Percentiles rank a stretch among this genome's conserved stretches.
phyloP scores from a whole-genome alignment of 2,888 invertebrate genomes.

The Napeogenes sylphis region DNA sequence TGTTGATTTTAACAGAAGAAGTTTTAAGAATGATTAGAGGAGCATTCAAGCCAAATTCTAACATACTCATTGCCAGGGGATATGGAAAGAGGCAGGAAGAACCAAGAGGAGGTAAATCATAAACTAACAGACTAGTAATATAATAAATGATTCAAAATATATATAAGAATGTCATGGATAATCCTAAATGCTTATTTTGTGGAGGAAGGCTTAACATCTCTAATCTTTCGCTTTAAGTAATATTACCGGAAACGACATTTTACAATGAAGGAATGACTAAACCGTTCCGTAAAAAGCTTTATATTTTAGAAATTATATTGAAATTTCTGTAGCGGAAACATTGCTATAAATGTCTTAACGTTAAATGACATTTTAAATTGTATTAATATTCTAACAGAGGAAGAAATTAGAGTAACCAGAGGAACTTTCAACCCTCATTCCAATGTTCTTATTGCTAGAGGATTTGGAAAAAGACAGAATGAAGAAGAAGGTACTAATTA shows the following conservation, averaged over 20 bases:
- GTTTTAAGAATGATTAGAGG: conserved; percentile 59
- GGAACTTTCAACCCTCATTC: conserved; percentile 62
- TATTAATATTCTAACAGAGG: conserved; percentile 1
- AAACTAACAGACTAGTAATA: conserved; percentile 12
- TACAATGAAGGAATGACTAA: no score
- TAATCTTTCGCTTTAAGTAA: no score
- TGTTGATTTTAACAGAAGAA: conserved; percentile 49
- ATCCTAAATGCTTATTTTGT: no score
- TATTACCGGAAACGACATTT: no score
- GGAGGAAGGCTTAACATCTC: no score
- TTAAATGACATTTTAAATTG: no score
- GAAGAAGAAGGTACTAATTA: conserved; percentile 11
- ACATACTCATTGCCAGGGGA: conserved; percentile 59
- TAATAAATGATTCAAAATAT: conserved; percentile 12
- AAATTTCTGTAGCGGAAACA: no score
- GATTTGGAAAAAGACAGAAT: conserved; percentile 50
- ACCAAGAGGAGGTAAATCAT: conserved; percentile 23
- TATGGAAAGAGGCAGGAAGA: conserved; percentile 46
- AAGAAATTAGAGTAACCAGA: conserved; percentile 61
- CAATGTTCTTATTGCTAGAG: conserved; percentile 64
- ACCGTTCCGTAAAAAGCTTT: no score
- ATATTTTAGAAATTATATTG: no score
- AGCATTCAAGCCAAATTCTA: conserved; percentile 55
- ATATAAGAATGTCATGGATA: not conserved
- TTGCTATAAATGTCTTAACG: no score